Percentiles rank a stretch among this genome's conserved stretches.
phyloP scores from a whole-genome alignment of 2,113 vertebrate genomes.

The Tylochromis polylepis region DNA sequence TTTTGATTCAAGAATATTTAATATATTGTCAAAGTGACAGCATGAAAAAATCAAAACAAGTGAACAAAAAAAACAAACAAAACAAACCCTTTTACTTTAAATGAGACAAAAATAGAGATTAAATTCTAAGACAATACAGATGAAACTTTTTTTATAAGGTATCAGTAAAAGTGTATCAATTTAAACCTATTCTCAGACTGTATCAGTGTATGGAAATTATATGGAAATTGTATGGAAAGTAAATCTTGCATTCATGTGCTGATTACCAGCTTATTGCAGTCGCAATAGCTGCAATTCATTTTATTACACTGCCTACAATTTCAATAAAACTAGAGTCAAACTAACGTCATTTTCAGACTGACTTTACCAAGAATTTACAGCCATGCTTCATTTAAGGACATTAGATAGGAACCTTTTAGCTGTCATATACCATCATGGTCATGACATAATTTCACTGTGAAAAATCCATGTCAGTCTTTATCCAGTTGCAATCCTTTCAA shows the following conservation, averaged over 20 bases:
- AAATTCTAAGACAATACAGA: neutral
- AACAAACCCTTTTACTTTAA: neutral
- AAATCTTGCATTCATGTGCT: fast-evolving
- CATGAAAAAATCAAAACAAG: neutral
- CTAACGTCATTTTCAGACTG: neutral
- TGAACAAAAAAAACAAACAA: neutral
- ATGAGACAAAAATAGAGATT: neutral
- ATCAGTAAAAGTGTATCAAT: neutral
- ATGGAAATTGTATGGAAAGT: neutral
- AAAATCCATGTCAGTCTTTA: neutral
- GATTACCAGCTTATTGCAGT: neutral
- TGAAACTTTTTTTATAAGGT: neutral
- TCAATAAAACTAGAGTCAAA: neutral
- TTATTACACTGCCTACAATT: neutral
- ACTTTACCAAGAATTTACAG: neutral
- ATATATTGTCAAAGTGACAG: neutral
- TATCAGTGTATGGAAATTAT: neutral
- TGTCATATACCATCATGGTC: neutral
- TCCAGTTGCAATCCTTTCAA: neutral
- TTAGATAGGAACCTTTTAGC: neutral
- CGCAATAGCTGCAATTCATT: neutral
- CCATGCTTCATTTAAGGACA: neutral
- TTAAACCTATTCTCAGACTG: neutral
- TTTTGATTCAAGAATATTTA: neutral
- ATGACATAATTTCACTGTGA: neutral